Evolutionary conservation across 2,888 invertebrate genomes (phyloP).

Genomic region (Clostera curtula): DNA sequence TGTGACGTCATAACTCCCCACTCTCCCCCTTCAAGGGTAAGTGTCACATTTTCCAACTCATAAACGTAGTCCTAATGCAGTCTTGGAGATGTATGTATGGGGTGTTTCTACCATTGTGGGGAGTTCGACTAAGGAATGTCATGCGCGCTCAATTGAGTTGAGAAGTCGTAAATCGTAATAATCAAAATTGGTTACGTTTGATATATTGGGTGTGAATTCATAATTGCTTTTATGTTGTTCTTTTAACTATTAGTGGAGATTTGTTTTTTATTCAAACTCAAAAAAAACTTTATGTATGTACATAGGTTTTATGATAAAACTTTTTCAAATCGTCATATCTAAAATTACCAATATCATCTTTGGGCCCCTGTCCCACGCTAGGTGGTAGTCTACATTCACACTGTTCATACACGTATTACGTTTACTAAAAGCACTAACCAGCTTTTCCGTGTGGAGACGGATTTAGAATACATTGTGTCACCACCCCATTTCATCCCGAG

Average conservation of each 20-base stretch:
- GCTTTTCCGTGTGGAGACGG: no score
- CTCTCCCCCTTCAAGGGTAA: slow-evolving; percentile 31
- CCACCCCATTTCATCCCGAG: no score
- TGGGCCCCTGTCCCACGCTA: no score
- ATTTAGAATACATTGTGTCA: no score
- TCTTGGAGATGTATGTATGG: slow-evolving; percentile 15
- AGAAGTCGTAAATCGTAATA: slow-evolving; percentile 25
- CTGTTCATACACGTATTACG: no score
- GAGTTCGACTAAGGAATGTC: slow-evolving; percentile 10
- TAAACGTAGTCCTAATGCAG: slow-evolving; percentile 32
- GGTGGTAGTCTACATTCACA: no score
- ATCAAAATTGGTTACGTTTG: slow-evolving; percentile 5
- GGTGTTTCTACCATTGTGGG: slow-evolving; percentile 19
- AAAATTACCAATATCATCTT: no score
- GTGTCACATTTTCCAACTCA: slow-evolving; percentile 48
- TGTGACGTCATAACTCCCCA: slow-evolving; percentile 42
- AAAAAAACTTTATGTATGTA: no score
- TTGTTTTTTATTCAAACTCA: background rate
- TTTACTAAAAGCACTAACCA: no score
- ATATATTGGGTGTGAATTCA: background rate
- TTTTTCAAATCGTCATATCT: no score
- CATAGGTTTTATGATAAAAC: no score
- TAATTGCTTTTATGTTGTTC: background rate
- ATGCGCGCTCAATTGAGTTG: slow-evolving; percentile 22
- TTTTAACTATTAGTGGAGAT: background rate